Base-by-base conservation (phyloP, 2,888 invertebrate species). In the Metopia argyrocephala region DNA sequence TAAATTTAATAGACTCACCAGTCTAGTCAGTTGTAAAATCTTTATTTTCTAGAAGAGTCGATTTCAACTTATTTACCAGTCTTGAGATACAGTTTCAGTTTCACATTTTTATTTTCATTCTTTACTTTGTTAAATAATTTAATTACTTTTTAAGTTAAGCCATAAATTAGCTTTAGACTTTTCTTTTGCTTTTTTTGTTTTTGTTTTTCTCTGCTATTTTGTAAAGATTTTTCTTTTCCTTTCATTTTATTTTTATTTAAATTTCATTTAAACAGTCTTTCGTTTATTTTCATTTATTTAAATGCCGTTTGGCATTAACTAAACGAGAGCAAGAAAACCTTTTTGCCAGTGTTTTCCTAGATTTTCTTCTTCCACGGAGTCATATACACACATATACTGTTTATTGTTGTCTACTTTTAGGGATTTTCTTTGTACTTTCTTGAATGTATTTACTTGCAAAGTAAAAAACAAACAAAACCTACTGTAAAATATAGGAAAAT, bases 101-200 rank as follows among this genome's bases (percentile, higher is more conserved):
- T 61, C 3, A n/a, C n/a, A 2, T 45, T 56, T 31, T 38, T 21
- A 2, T 38, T 45, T 59, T 50, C 46, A 18, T 71, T 61, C 20
- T 54, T 4, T 70, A 27, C 65, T 70, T 59, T 68, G 68, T 69
- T 73, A 54, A 21, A 78, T 74, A 78, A 81, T 81, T 81, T 81
- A 81, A 81, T 81, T 81, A 81, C 81, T 81, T 81, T 81, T 75
- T 78, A 81, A 81, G 78, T 81, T 81, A 74, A 81, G 81, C 81
- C 71, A 81, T 81, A 81, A 81, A 81, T 81, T 81, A 81, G 78
- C 54, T 70, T 46, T 70, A 45, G 21, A 52, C 25, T 57, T 31
- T 20, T 3, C 2, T 48, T 3, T 2, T 48, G 2, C n/a, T 18
- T 48, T 7, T 20, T 48, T 20, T 48, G 0, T 48, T n/a, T 48